Evolutionary conservation across 2,113 vertebrate species (phyloP), one percentile per base, ranked within the genome.

Genomic region (Pseudonaja textilis): DNA sequence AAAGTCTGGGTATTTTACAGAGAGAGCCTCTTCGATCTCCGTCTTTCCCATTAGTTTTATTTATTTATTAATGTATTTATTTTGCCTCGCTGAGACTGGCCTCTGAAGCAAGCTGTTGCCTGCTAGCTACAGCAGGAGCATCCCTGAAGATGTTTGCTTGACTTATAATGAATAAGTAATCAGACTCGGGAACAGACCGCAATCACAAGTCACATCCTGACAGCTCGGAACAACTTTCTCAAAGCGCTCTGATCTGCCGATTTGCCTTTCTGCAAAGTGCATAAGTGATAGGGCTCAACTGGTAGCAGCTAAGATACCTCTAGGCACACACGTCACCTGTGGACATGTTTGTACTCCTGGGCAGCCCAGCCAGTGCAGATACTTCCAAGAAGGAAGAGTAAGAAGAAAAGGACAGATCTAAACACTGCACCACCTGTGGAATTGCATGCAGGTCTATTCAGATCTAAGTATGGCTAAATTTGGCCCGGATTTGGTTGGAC

Each of bases 101-200:
- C 34, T 88, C 57, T 42, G 57, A 54, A 93, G 26, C 56, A 39
- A 47, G 50, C 52, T 39, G 29, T 54, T 54, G 25, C 85, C 86
- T 54, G 47, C 47, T 39, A 54, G 47, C 89, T 26, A 18, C 11
- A 45, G 25, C 89, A 20, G n/a, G 25, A 34, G 85, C 85, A 64
- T 39, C 52, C 12, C 85, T 8, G 74, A 26, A 69, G 86, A 9
- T 64, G 81, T 85, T n/a, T 91, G 59, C 86, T 89, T 39, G 61
- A 29, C 64, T 91, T 81, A 14, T 25, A 52, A 61, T 61, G 64
- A 89, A 89, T 91, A 89, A 93, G 89, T 85, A 85, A 93, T 50
- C 90, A 89, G 42, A 39, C 85, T 39, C 22, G 0, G 8, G 61
- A 61, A 88, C 64, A n/a, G n/a, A 20, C 22, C 11, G 22, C 56